phyloP scores from a whole-genome alignment of 2,113 vertebrate genomes.

The Oxyruncus cristatus region DNA sequence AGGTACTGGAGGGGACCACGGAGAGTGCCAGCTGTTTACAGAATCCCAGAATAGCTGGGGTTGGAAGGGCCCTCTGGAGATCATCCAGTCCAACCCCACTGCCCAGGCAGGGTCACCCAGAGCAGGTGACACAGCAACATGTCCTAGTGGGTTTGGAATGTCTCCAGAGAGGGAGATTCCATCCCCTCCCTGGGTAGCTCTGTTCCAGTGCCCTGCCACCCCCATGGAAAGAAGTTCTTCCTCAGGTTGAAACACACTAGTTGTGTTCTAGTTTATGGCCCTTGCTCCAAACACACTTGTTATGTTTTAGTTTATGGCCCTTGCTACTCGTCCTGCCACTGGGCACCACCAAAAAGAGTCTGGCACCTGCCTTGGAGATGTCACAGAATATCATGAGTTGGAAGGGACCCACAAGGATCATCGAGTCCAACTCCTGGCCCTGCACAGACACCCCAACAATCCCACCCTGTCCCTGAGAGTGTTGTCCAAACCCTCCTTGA shows the following conservation, averaged over 20 bases:
- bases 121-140: background rate
- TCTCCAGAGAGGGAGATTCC: background rate
- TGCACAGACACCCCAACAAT: background rate
- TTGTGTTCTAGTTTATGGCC: background rate
- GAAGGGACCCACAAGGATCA: background rate
- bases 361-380: background rate
- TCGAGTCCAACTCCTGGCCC: background rate
- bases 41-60: background rate
- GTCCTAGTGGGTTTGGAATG: background rate
- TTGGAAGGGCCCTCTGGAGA: background rate
- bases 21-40: background rate
- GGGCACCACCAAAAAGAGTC: background rate
- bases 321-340: background rate
- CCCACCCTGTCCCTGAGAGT: too few species aligned
- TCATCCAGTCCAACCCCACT: background rate
- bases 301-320: background rate
- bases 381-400: background rate
- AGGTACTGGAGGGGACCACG: background rate
- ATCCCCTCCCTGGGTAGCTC: background rate
- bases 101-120: background rate
- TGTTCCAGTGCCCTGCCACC: background rate
- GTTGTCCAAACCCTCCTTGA: background rate
- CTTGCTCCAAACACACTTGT: too few species aligned
- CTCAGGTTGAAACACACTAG: background rate
- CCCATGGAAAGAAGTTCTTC: background rate